Evolutionary conservation across 2,797 vertebrate genomes (phyloP).

Genomic region (Serranus cabrilla): DNA sequence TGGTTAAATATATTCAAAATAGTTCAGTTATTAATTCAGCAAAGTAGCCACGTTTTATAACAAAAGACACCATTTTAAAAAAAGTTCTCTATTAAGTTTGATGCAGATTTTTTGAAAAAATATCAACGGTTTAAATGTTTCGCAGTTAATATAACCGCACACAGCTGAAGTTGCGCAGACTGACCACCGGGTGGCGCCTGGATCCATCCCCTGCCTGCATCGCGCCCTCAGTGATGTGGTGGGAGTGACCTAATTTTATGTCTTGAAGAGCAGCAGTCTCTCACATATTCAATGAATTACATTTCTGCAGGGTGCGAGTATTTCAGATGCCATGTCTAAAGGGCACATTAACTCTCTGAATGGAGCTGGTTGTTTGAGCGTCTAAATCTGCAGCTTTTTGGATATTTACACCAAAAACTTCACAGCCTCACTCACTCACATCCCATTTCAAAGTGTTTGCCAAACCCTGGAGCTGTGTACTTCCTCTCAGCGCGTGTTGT

Average conservation of each 20-base stretch:
- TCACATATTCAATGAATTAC: constrained; percentile 2
- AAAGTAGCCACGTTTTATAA: too few relatives aligned
- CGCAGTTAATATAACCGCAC: not conserved
- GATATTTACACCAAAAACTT: constrained; percentile 4
- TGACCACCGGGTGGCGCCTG: constrained; percentile 73
- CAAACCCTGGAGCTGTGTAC: constrained; percentile 46
- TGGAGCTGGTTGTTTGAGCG: not conserved
- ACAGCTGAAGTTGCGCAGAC: not conserved
- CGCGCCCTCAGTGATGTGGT: constrained; percentile 24
- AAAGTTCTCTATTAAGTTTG: too few relatives aligned
- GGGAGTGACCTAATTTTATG: constrained; percentile 71
- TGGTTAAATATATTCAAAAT: too few relatives aligned
- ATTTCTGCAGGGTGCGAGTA: constrained; percentile 19
- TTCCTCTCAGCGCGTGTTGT: constrained; percentile 63
- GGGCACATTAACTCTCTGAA: not conserved
- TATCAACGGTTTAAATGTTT: too few relatives aligned
- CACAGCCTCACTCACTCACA: constrained; percentile 35
- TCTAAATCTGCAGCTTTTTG: constrained; percentile 14
- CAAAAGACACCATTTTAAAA: too few relatives aligned
- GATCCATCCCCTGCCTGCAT: constrained; percentile 19
- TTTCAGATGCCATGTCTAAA: not conserved
- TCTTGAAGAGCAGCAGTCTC: constrained; percentile 39
- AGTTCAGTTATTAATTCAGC: too few relatives aligned
- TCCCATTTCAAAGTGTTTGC: constrained; percentile 49
- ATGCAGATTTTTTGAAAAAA: too few relatives aligned